Percentiles rank a stretch among this genome's conserved stretches.
Evolutionary conservation across 2,888 invertebrate genomes (phyloP).

Genomic region (Cheilosia variabilis): DNA sequence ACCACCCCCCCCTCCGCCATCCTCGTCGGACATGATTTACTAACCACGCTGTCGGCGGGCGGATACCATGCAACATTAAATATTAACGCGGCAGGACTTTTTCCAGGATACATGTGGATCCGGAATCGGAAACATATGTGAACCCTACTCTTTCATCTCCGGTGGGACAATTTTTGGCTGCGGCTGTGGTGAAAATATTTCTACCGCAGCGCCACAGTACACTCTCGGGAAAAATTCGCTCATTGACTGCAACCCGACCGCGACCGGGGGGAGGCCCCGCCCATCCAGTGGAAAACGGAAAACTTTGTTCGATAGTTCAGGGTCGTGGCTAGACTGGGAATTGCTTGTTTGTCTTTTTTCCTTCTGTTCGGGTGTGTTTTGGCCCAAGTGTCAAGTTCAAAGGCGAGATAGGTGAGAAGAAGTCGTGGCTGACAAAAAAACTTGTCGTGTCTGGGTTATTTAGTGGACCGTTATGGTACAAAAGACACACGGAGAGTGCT

Average conservation of each 20-base stretch:
- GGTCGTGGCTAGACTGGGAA: slow-evolving; percentile 69
- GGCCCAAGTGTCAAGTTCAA: slow-evolving; percentile 72
- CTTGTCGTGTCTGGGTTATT: slow-evolving; percentile 73
- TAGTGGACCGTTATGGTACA: slow-evolving; percentile 69
- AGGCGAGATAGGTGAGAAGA: slow-evolving; percentile 45
- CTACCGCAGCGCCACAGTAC: slow-evolving; percentile 59
- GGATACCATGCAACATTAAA: slow-evolving; percentile 69
- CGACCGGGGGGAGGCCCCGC: not conserved
- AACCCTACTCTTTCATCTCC: slow-evolving; percentile 41
- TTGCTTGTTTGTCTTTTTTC: slow-evolving; percentile 47
- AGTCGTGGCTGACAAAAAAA: slow-evolving; percentile 21
- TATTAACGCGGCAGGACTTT: slow-evolving; percentile 64
- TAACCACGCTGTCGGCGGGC: slow-evolving; percentile 70
- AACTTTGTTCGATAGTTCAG: slow-evolving; percentile 70
- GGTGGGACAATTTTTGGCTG: slow-evolving; percentile 64
- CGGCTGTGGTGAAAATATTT: slow-evolving; percentile 66
- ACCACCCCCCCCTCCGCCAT: not conserved
- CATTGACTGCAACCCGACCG: not conserved
- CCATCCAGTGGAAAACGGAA: slow-evolving; percentile 1
- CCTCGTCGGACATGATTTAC: slow-evolving; percentile 69
- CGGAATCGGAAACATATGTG: slow-evolving; percentile 54
- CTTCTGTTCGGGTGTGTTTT: slow-evolving; percentile 31
- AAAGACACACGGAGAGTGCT: slow-evolving; percentile 29
- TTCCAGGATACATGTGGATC: slow-evolving; percentile 51
- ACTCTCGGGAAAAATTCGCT: slow-evolving; percentile 46